phyloP scores from a whole-genome alignment of 2,797 vertebrate genomes.

The Platyrinchus mystaceus region DNA sequence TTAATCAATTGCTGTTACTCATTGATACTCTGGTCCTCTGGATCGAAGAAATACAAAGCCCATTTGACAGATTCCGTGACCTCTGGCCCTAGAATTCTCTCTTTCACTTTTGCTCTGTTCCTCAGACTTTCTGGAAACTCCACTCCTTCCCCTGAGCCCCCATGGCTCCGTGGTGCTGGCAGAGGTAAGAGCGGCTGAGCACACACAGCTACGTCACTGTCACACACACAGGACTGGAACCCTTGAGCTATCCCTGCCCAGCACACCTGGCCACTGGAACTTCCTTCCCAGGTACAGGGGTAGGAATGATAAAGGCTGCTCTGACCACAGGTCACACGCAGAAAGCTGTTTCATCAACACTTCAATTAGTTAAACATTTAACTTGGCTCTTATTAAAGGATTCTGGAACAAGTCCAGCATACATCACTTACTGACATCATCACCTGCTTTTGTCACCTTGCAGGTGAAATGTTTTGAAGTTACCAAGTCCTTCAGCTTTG shows the following conservation, averaged over 20 bases:
- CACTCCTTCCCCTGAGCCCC: accelerated
- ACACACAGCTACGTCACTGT: accelerated
- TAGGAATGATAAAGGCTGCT: accelerated
- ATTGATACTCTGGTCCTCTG: not conserved
- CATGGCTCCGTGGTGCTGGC: not conserved
- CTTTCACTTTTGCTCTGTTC: not conserved
- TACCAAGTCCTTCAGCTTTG: not conserved
- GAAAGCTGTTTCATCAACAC: not conserved
- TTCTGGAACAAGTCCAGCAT: not conserved
- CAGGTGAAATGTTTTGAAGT: not conserved
- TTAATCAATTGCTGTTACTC: not conserved
- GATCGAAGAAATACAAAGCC: not conserved
- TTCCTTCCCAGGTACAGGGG: not conserved
- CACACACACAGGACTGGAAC: no score
- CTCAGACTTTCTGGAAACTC: not conserved
- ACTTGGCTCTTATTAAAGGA: not conserved
- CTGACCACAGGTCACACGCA: not conserved
- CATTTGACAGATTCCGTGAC: not conserved
- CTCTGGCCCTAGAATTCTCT: not conserved
- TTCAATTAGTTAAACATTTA: not conserved
- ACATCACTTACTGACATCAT: not conserved
- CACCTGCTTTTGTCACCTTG: not conserved
- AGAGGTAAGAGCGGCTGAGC: not conserved
- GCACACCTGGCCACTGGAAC: not conserved
- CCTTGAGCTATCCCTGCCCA: not conserved